Base-by-base conservation (phyloP, 2,113 vertebrate genomes). In the Edolisoma coerulescens region DNA sequence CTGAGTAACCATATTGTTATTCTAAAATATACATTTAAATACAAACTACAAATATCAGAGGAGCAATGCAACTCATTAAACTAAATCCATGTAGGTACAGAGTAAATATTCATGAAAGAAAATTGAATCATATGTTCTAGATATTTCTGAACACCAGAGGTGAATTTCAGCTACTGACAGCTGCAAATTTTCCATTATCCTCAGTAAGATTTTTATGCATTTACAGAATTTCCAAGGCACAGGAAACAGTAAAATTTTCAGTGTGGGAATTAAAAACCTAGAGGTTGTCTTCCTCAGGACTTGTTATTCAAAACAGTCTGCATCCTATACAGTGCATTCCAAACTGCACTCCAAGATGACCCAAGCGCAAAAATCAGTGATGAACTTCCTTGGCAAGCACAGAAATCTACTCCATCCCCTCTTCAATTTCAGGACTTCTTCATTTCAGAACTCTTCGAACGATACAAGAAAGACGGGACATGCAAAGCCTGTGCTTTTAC, bases 401-500 rank as follows among this genome's bases (percentile, higher is more conserved):
- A 28, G 71, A 83, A 94, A 81, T 68, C 76, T 63, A 87, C 73
- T 93, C 83, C 71, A 76, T 42, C 64, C 44, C 41, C 61, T 87
- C 79, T 68, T 56, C 44, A 63, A 32, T 28, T 90, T 70, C 75
- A 87, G 76, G 20, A 64, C 13, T 78, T 52, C 56, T 85, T 82
- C 3, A 56, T 53, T 88, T 71, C 59, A 85, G 74, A 77, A 14
- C 30, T 90, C 44, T 74, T 86, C 13, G 18, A 81, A 61, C 10
- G 7, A 57, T 18, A 88, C 53, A 52, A 83, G 86, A 74, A 73
- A 91, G 82, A 96, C 52, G 0, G 60, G 80, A 75, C 89, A 92
- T 94, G 92, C 91, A 91, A 93, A 95, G 80, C 82, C 80, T 85
- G 52, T 91, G 87, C 84, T 91, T 90, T 87, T 64, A 21, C 93